phyloP scores from a whole-genome alignment of 2,113 vertebrate genomes.

The Rafetus swinhoei region DNA sequence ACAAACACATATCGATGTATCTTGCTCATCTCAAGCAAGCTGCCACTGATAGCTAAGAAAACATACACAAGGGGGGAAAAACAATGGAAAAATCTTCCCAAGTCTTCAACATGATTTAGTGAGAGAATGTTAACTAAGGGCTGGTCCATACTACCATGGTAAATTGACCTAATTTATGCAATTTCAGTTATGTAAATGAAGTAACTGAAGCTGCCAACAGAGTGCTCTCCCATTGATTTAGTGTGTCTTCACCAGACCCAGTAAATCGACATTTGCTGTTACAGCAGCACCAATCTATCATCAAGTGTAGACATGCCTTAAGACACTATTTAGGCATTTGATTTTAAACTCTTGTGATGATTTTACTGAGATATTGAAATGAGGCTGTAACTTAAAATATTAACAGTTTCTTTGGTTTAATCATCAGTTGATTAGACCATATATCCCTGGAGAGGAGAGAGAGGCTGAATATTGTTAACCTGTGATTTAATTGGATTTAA shows the following conservation, averaged over 20 bases:
- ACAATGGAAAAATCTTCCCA: not conserved
- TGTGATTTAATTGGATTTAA: not conserved
- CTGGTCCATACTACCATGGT: too few relatives aligned
- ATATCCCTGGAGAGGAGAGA: not conserved
- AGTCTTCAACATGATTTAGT: not conserved
- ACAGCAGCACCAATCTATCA: too few relatives aligned
- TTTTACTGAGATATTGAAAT: not conserved
- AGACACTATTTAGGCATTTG: not conserved
- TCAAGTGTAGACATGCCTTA: too few relatives aligned
- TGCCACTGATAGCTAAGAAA: not conserved
- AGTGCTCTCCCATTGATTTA: too few relatives aligned
- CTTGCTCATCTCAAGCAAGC: not conserved
- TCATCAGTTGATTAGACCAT: not conserved
- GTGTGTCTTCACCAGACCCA: too few relatives aligned
- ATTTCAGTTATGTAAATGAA: too few relatives aligned
- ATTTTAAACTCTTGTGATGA: not conserved
- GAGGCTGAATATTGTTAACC: not conserved
- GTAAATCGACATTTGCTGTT: too few relatives aligned
- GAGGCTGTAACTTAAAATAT: not conserved
- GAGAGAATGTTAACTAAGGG: not conserved
- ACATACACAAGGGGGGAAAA: not conserved
- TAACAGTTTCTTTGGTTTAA: not conserved
- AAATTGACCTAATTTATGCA: too few relatives aligned
- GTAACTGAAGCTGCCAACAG: too few relatives aligned
- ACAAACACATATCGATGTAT: not conserved